These are phyloP conservation scores for Ophiothrix spiculata DNA, from an alignment of 35 echinoderm and acorn worm species.

Conservation along the genomic window DNA sequence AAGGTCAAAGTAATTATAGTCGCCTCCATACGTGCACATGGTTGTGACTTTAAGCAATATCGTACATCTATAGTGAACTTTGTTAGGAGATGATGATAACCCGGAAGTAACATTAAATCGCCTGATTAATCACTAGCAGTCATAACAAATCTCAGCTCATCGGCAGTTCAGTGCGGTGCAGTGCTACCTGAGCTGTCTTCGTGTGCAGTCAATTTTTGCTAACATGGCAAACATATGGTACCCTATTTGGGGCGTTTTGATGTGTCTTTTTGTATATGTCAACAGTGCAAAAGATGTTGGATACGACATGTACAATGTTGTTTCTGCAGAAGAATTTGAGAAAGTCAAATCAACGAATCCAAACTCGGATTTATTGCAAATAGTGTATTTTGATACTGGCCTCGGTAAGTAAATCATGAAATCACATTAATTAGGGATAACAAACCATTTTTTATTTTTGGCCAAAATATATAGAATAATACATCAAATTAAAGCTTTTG, in stretches of 20 bases:
- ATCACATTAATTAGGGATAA: too few species aligned
- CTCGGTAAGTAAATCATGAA: too few species aligned
- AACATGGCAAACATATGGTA: not conserved
- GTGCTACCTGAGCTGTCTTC: not conserved
- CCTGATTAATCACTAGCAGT: too few species aligned
- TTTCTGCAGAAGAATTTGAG: not conserved
- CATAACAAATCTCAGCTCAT: too few species aligned
- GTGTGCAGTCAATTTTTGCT: not conserved
- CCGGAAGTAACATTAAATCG: too few species aligned
- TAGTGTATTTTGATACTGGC: not conserved
- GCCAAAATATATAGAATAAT: too few species aligned
- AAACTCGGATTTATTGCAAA: not conserved
- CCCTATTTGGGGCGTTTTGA: not conserved
- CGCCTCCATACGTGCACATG: too few species aligned
- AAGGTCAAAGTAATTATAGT: too few species aligned
- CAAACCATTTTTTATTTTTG: too few species aligned
- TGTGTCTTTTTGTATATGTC: not conserved
- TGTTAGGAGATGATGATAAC: not conserved
- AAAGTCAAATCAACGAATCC: not conserved
- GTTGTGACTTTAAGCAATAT: too few species aligned
- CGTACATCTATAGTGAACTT: too few species aligned
- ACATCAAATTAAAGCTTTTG: too few species aligned
- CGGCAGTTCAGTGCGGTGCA: not conserved
- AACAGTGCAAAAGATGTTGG: not conserved
- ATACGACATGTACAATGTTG: not conserved